These are phyloP conservation scores for Polypedilum pembai DNA, from an alignment of 1,140 invertebrate species.

Conservation along the genomic window DNA sequence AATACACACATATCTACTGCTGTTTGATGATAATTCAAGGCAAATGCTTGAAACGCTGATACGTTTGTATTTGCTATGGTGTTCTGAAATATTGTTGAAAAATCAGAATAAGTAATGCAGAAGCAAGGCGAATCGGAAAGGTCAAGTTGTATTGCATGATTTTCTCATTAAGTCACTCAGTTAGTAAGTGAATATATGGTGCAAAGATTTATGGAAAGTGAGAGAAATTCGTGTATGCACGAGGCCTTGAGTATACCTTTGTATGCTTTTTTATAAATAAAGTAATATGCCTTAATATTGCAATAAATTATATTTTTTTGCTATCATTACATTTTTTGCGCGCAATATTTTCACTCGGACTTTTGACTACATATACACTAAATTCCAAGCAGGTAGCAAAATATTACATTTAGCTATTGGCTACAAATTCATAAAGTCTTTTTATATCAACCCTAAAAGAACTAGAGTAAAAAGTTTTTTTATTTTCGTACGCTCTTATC, in stretches of 20 bases:
- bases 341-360: not conserved
- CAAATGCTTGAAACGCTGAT: too few relatives aligned
- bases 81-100: too few relatives aligned
- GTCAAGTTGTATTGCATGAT: conserved; percentile 12
- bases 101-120: not conserved
- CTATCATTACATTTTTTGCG: conserved; percentile 10
- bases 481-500: conserved; percentile 4
- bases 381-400: not conserved
- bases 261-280: not conserved
- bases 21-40: too few relatives aligned
- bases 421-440: not conserved
- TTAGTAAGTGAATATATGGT: too few relatives aligned
- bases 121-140: not conserved
- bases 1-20: too few relatives aligned
- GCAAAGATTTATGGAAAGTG: not conserved
- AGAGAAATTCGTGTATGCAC: not conserved
- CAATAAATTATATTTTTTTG: conserved; percentile 2
- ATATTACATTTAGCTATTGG: not conserved
- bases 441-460: not conserved
- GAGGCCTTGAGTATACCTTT: not conserved
- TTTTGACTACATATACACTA: not conserved
- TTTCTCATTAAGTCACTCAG: not conserved
- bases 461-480: not conserved
- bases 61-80: too few relatives aligned
- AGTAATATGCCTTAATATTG: not conserved